Base-by-base conservation (phyloP, 2,113 vertebrate genomes). In the Sprattus sprattus region DNA sequence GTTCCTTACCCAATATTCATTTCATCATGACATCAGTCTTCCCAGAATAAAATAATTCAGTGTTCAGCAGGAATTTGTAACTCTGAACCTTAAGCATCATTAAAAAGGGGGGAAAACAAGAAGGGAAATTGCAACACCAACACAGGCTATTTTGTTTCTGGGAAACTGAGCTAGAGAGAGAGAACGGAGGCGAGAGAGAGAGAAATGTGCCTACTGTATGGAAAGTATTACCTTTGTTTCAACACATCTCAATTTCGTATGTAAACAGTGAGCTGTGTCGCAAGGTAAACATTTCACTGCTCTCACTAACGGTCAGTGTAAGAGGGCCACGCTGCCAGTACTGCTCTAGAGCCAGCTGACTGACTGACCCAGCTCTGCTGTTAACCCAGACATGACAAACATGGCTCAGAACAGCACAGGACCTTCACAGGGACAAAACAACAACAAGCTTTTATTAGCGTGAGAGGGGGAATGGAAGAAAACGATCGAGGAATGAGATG, bases 221-320 rank as follows among this genome's bases (percentile, higher is more conserved):
- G 88, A 91, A 86, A 87, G 87, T 90, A 83, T 87, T 87, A 32
- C 9, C 45, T 60, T 44, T 46, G 22, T 82, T 87, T 81, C n/a
- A 82, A 60, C 45, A 85, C 64, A 81, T 85, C 78, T 91, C 85
- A 45, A 52, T 84, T 83, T 88, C 88, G 44, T 78, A n/a, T 85
- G 78, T 91, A 91, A 93, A 93, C 87, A 90, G 85, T 84, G 25
- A 64, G 81, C 83, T 28, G 75, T 45, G 78, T 83, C 86, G 49
- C 60, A 84, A 88, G 57, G 89, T 90, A 92, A 93, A 93, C 90
- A 90, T 86, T 90, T 90, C 32, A 81, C 44, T 85, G 88, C 83
- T 75, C 67, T 82, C 81, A 88, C 82, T 88, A 87, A 89, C 86
- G 83, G 84, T 89, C 78, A 45, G 39, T 9, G 84, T 86, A 81